These are phyloP conservation scores for Hecatera dysodea DNA, from an alignment of 2,888 invertebrate genomes.

Conservation along the genomic window DNA sequence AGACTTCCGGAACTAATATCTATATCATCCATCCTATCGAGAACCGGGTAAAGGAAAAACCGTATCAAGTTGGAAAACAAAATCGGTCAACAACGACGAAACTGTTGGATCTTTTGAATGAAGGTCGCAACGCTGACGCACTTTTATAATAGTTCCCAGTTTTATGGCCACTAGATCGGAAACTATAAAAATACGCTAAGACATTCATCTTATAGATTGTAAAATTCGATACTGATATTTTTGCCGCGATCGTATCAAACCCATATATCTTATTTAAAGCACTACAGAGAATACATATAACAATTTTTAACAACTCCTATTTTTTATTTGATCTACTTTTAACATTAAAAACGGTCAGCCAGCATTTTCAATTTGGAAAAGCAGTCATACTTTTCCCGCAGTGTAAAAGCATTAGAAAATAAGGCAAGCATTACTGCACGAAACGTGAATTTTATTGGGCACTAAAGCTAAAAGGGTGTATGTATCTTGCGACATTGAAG, in stretches of 20 bases:
- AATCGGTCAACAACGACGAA: slow-evolving; percentile 48
- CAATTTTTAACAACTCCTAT: slow-evolving; percentile 37
- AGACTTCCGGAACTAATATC: slow-evolving; percentile 34
- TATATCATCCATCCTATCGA: slow-evolving; percentile 25
- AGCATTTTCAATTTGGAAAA: slow-evolving; percentile 36
- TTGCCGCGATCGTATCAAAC: slow-evolving; percentile 44
- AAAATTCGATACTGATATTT: slow-evolving; percentile 69
- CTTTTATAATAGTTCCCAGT: slow-evolving; percentile 76
- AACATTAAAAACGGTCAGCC: slow-evolving; percentile 13
- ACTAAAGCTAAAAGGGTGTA: slow-evolving; percentile 88
- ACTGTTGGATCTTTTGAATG: slow-evolving; percentile 56
- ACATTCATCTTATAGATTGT: slow-evolving; percentile 72
- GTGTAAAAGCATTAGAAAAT: slow-evolving; percentile 73
- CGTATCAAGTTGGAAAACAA: slow-evolving; percentile 40
- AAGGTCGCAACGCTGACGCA: slow-evolving; percentile 81
- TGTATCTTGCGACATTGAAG: slow-evolving; percentile 81
- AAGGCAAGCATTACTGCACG: slow-evolving; percentile 80
- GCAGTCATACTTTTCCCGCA: slow-evolving; percentile 34
- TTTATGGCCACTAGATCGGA: slow-evolving; percentile 82
- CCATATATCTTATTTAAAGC: slow-evolving; percentile 56
- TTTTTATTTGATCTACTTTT: slow-evolving; percentile 30
- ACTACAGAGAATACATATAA: slow-evolving; percentile 36
- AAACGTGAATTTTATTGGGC: slow-evolving; percentile 82
- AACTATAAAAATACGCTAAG: slow-evolving; percentile 82
- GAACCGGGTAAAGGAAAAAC: slow-evolving; percentile 28